Conservation (phyloP, 2,113 vertebrate genomes). For the Rousettus leschenaultii region DNA sequence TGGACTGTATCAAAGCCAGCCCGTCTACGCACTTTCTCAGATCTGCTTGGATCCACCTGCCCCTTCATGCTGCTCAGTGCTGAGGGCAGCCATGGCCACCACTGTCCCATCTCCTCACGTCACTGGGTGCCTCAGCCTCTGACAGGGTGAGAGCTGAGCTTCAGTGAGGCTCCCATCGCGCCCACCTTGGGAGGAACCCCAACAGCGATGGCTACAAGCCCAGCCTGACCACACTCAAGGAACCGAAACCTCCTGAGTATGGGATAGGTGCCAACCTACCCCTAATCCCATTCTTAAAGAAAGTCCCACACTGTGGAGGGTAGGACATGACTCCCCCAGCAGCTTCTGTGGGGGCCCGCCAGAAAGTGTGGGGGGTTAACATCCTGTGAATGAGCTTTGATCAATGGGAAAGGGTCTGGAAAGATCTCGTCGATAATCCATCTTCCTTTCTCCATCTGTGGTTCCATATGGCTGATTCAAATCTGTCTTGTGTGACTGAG, state of each 20-base stretch:
- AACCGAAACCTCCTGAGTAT: too few species aligned
- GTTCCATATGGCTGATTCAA: neutral
- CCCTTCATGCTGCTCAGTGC: too few species aligned
- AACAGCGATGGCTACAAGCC: neutral
- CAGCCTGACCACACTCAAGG: neutral
- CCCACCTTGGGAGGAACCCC: neutral
- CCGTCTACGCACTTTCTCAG: too few species aligned
- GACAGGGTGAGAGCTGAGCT: neutral
- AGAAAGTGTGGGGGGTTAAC: too few species aligned
- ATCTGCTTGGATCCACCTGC: neutral
- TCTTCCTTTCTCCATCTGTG: neutral
- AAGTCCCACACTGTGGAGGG: rapidly evolving
- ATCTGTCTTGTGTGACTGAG: neutral
- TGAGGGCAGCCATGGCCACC: neutral
- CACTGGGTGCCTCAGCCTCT: neutral
- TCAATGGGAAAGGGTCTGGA: neutral
- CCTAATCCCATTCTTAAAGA: neutral
- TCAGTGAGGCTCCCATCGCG: neutral
- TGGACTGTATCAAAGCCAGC: neutral
- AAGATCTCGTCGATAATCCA: neutral
- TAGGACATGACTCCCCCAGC: neutral
- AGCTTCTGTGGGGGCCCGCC: too few species aligned
- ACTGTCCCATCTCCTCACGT: neutral
- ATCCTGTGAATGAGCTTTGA: neutral
- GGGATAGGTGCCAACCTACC: neutral